These are phyloP conservation scores for Sisyra terminalis DNA, from an alignment of 2,888 invertebrate species.

Conservation along the genomic window DNA sequence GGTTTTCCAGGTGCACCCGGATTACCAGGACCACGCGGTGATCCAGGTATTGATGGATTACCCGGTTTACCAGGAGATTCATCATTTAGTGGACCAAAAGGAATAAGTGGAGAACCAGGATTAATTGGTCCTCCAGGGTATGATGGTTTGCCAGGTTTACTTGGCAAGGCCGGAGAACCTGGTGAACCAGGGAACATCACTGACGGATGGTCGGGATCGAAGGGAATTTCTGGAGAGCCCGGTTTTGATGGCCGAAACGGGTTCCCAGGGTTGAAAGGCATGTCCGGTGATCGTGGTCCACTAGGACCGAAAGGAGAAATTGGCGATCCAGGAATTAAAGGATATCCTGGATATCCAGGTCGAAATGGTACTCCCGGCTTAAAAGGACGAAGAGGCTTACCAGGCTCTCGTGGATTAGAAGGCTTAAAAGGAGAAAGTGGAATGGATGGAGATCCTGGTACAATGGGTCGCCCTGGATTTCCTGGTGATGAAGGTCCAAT, in stretches of 20 bases:
- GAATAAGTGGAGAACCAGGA: constrained; percentile 37
- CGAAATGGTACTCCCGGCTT: constrained; percentile 40
- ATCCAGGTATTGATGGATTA: constrained; percentile 23
- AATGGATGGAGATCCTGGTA: constrained; percentile 57
- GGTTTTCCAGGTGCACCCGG: constrained; percentile 29
- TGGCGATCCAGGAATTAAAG: constrained; percentile 44
- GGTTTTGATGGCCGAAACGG: constrained; percentile 38
- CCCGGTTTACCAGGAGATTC: constrained; percentile 35
- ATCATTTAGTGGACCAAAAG: constrained; percentile 42
- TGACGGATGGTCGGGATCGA: constrained; percentile 30
- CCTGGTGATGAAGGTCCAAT: constrained; percentile 33
- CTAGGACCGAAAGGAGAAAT: constrained; percentile 12
- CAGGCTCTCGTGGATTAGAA: constrained; percentile 12
- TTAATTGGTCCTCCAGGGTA: constrained; percentile 30
- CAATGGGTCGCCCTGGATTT: constrained; percentile 35
- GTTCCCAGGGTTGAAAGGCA: constrained; percentile 32
- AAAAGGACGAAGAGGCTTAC: constrained; percentile 19
- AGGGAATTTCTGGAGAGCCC: constrained; percentile 42
- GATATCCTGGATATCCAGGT: constrained; percentile 46
- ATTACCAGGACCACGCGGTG: constrained; percentile 24
- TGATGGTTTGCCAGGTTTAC: constrained; percentile 36
- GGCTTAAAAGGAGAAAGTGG: constrained; percentile 50
- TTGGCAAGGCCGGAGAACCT: constrained; percentile 36
- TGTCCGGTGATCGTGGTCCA: constrained; percentile 33
- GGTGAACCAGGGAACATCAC: constrained; percentile 22